Evolutionary conservation across 2,797 vertebrate species (phyloP), one percentile per base, ranked within the genome.

Genomic region (Sylvia borin): DNA sequence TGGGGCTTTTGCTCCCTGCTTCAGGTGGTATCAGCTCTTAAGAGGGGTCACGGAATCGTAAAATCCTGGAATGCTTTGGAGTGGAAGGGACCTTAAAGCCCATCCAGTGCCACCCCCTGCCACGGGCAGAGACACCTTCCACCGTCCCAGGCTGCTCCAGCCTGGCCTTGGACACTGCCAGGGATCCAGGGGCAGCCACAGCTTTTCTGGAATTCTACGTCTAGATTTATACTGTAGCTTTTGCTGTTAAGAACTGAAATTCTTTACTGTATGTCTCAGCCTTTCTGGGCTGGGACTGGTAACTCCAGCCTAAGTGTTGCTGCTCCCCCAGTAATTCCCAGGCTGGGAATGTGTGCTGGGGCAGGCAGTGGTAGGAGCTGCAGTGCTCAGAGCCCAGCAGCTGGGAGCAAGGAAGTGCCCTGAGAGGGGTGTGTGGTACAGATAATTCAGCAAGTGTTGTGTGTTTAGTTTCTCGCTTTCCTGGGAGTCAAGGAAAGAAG

Each of bases 381-480:
- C n/a, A 12, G n/a, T 6, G 29, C 73, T 16, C 16, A 24, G 42
- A 9, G 62, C 54, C 31, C 72, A 6, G 61, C 1, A 25, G 3
- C 5, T 13, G 60, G 16, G 21, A 34, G 32, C 22, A 3, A 11
- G 50, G 43, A 4, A 22, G 7, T 57, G 47, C 13, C n/a, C n/a
- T 15, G 17, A 2, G 43, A 80, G 38, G 26, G 22, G 5, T 7
- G 9, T 3, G 40, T 7, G n/a, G n/a, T 24, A 7, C 67, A 7
- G 2, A 11, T 16, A 2, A 32, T n/a, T 29, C 13, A 10, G 32
- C 38, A 17, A 29, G 24, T 1, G 26, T 5, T 3, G 31, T 12
- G 25, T 6, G 2, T 16, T 54, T 12, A 14, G 45, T 31, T 77
- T 32, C 61, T 83, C 0, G 0, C 64, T 43, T 60, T 62, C 11